A percentile compares a stretch with the other conserved stretches of the same genome.
Conservation (phyloP, 2,888 invertebrate species). For the Drosophila fungiperda region DNA sequence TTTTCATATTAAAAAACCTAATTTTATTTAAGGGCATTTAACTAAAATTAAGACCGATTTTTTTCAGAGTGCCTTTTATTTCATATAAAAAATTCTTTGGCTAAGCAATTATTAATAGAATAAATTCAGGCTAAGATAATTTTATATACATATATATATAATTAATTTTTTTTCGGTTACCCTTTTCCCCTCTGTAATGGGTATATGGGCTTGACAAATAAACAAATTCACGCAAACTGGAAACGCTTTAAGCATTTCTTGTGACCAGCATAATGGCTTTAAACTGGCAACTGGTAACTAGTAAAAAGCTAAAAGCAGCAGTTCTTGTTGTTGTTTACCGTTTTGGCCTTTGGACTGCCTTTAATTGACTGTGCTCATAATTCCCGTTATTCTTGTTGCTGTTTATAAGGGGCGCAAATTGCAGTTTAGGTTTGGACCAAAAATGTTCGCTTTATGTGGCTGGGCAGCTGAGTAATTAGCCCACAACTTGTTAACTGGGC, state of each 20-base stretch:
- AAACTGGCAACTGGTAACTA: constrained; percentile 6
- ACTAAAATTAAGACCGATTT: too few species aligned
- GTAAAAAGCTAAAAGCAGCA: constrained; percentile 4
- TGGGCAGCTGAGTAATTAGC: constrained; percentile 42
- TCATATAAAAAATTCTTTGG: too few species aligned
- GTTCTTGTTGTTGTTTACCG: constrained; percentile 1
- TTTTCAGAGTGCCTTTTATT: too few species aligned
- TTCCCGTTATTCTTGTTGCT: constrained; percentile 2
- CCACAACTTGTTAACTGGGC: constrained; percentile 44
- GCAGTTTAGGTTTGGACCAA: constrained; percentile 11
- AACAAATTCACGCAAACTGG: constrained; percentile 22
- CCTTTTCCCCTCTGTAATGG: background rate
- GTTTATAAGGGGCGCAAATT: constrained; percentile 3
- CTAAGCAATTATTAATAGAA: too few species aligned
- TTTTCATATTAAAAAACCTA: too few species aligned
- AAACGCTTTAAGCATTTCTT: constrained; percentile 8
- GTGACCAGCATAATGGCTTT: constrained; percentile 6
- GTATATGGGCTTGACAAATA: constrained; percentile 6
- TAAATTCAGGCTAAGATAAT: too few species aligned
- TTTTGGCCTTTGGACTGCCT: background rate
- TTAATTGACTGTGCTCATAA: constrained; percentile 13
- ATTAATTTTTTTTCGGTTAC: background rate
- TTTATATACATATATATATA: too few species aligned
- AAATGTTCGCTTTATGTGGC: constrained; percentile 26
- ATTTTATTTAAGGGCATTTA: too few species aligned